These are phyloP conservation scores for Holotrichia oblita DNA, from an alignment of 1,140 invertebrate species.

Conservation along the genomic window DNA sequence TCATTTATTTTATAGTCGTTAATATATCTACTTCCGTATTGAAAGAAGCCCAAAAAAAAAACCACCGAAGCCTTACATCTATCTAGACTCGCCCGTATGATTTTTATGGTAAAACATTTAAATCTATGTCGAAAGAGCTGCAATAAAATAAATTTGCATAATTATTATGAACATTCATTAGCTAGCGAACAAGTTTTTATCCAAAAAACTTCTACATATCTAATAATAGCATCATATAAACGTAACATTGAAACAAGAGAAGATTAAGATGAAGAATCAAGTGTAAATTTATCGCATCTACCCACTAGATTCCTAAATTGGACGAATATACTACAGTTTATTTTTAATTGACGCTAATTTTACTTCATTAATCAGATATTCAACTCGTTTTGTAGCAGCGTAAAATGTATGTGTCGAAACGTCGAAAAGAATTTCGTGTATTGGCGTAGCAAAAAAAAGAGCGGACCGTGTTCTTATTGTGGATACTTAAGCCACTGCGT, in stretches of 20 bases:
- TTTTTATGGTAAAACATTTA: not conserved
- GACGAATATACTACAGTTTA: not conserved
- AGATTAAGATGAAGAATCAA: too few relatives aligned
- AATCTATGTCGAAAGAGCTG: not conserved
- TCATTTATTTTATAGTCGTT: not conserved
- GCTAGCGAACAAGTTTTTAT: not conserved
- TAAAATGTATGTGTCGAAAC: not conserved
- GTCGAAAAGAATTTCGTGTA: slow-evolving; percentile 8
- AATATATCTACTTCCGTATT: not conserved
- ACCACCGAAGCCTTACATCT: not conserved
- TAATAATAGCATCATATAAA: too few relatives aligned
- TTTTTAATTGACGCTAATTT: slow-evolving; percentile 9
- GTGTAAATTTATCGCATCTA: too few relatives aligned
- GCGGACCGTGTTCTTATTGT: slow-evolving; percentile 3
- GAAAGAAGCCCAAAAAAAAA: not conserved
- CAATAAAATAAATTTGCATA: slow-evolving; percentile 16
- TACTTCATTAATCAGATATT: not conserved
- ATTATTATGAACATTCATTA: not conserved
- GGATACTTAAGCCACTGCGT: slow-evolving; percentile 1
- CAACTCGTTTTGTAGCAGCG: not conserved
- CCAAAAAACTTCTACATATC: too few relatives aligned
- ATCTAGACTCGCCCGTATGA: not conserved
- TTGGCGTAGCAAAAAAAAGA: not conserved
- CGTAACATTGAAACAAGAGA: too few relatives aligned
- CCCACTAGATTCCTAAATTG: too few relatives aligned